These are phyloP conservation scores for Ips nitidus DNA, from an alignment of 1,140 invertebrate genomes.

Conservation along the genomic window DNA sequence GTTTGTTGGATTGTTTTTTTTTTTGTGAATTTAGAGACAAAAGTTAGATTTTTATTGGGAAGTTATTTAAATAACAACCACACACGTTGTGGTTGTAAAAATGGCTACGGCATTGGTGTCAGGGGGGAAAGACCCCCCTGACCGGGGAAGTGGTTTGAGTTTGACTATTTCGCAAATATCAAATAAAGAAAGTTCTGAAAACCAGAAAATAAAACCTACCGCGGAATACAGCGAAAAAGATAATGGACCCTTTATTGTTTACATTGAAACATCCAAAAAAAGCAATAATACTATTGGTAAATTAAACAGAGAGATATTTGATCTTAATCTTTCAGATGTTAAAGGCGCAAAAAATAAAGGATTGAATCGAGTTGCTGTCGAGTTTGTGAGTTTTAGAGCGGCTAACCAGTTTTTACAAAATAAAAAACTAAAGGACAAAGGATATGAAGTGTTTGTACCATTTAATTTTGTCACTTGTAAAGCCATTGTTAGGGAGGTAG, in stretches of 20 bases:
- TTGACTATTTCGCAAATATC: too few relatives aligned
- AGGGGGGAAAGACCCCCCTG: too few relatives aligned
- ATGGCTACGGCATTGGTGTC: too few relatives aligned
- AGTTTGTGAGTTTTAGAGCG: constrained; percentile 8
- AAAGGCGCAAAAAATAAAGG: constrained; percentile 8
- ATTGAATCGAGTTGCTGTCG: constrained; percentile 11
- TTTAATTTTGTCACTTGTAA: constrained; percentile 27
- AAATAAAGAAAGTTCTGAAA: too few relatives aligned
- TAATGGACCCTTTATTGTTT: background rate
- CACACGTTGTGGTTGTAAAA: too few relatives aligned
- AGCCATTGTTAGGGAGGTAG: constrained; percentile 19
- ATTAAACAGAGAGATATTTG: constrained; percentile 9
- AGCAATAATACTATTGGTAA: constrained; percentile 1
- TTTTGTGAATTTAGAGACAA: too few relatives aligned
- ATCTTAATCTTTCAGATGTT: too few relatives aligned
- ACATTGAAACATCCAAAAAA: constrained; percentile 1
- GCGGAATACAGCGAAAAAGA: background rate
- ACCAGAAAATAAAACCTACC: background rate
- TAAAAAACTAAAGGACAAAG: constrained; percentile 8
- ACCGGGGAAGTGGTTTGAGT: too few relatives aligned
- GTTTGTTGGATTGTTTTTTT: too few relatives aligned
- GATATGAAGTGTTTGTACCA: constrained; percentile 16
- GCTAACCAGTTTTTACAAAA: constrained; percentile 19
- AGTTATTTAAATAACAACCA: too few relatives aligned
- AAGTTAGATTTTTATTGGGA: too few relatives aligned